Evolutionary conservation across 2,888 invertebrate species (phyloP), one percentile per base, ranked within the genome.

Genomic region (Lycia hirtaria): DNA sequence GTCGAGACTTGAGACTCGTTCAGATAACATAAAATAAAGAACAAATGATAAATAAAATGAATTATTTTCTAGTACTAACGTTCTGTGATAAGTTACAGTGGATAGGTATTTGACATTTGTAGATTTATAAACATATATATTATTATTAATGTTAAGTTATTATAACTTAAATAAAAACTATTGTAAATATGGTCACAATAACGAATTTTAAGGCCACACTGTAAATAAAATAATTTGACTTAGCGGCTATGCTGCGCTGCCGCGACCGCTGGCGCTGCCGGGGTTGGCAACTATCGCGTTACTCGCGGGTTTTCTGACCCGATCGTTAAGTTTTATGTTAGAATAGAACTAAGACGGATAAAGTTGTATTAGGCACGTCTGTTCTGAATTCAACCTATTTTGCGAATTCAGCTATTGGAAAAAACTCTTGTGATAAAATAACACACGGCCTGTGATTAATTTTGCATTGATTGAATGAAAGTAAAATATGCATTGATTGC

Each of bases 301-400:
- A 33, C 17, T 17, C 57, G 38, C 58, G 15, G 37, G 28, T 51
- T 50, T 51, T 44, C 50, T 52, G 41, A 51, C 55, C 38, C 53
- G 47, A 45, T 60, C 62, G 58, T 60, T 54, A 60, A 60, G 44
- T 62, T 65, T 60, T 45, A 62, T 65, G 60, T 51, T 55, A 38
- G 44, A 59, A 62, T 55, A 38, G 44, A 59, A 62, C 51, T 58
- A 62, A 37, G 47, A 53, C 32, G 32, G 45, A 24, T 40, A 53
- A 45, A 40, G 37, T 53, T 37, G 37, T 35, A 43, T 24, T 37
- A 19, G 10, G 33, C 26, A 19, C 26, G 17, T 35, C 20, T 30
- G 52, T 22, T 37, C 15, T 37, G 28, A 52, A 37, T 52, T 26
- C 26, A 19, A 19, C 35, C 10, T 44, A 44, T 52, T 37, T 37